Evolutionary conservation across 2,797 vertebrate species (phyloP).

Genomic region (Ptychobarbus kaznakovi): DNA sequence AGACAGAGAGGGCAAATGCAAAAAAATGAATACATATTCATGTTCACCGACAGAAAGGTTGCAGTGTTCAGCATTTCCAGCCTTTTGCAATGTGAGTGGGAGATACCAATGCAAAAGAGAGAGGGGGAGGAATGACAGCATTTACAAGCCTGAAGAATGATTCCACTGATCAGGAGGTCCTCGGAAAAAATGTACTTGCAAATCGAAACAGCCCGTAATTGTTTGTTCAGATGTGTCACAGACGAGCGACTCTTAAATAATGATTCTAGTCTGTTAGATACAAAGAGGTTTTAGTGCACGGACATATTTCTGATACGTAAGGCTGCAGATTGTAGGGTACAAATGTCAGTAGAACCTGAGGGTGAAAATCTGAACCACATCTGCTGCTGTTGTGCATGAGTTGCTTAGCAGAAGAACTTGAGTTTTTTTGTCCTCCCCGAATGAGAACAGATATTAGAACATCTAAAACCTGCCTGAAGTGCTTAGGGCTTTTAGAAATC

Average conservation of each 20-base stretch:
- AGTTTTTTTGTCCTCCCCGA: constrained; percentile 5
- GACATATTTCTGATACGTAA: constrained; percentile 11
- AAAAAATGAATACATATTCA: constrained; percentile 63
- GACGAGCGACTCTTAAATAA: constrained; percentile 9
- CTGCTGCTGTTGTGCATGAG: constrained; percentile 14
- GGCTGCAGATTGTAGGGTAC: constrained; percentile 16
- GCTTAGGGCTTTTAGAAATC: background rate
- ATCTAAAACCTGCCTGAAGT: constrained; percentile 26
- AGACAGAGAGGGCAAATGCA: constrained; percentile 40
- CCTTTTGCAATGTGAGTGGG: constrained; percentile 59
- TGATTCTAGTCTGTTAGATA: constrained; percentile 8
- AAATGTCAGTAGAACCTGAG: constrained; percentile 1
- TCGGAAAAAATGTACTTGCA: constrained; percentile 30
- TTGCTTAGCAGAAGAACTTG: constrained; percentile 11
- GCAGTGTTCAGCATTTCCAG: constrained; percentile 56
- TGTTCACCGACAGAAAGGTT: constrained; percentile 61
- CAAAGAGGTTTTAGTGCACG: constrained; percentile 26
- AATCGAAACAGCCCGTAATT: constrained; percentile 29
- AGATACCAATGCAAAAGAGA: constrained; percentile 38
- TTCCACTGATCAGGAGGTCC: constrained; percentile 31
- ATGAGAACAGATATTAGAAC: constrained; percentile 20
- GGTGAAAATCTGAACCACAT: constrained; percentile 9
- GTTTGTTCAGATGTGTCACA: constrained; percentile 38
- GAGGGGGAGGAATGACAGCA: constrained; percentile 48
- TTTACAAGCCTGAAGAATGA: constrained; percentile 42